Conservation (phyloP, 2,797 vertebrate genomes). For the Iguana delicatissima region DNA sequence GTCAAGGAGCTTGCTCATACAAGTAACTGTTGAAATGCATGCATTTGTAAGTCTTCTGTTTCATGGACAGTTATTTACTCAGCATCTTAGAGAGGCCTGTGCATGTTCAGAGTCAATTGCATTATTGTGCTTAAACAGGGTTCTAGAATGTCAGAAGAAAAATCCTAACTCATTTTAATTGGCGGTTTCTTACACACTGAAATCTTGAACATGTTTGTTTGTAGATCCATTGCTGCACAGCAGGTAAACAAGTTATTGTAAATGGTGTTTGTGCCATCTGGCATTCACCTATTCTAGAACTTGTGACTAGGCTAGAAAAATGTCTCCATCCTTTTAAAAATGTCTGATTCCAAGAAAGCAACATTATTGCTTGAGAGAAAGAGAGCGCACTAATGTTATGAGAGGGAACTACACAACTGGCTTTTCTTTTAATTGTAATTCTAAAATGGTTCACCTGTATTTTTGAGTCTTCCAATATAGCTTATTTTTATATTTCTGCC, state of each 20-base stretch:
- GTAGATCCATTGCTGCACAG: background rate
- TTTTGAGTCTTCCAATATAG: background rate
- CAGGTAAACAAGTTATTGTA: conserved; percentile 12
- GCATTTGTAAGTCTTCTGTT: background rate
- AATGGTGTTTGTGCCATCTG: background rate
- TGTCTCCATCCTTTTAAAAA: background rate
- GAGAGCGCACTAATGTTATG: background rate
- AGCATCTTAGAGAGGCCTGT: background rate
- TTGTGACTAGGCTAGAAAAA: conserved; percentile 17
- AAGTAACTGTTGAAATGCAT: background rate
- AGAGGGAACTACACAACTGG: background rate
- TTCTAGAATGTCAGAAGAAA: background rate
- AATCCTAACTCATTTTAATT: background rate
- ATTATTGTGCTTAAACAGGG: background rate
- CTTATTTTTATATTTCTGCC: background rate
- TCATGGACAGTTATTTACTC: background rate
- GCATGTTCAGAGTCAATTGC: background rate
- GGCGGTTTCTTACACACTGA: background rate
- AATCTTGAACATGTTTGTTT: background rate
- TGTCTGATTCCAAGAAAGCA: background rate
- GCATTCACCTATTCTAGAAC: background rate
- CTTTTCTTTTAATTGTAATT: background rate
- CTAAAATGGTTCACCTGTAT: background rate
- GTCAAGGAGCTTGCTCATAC: background rate
- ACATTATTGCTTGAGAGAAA: background rate